Evolutionary conservation across 2,113 vertebrate species (phyloP), one percentile per base, ranked within the genome.

Genomic region (Pteronura brasiliensis): DNA sequence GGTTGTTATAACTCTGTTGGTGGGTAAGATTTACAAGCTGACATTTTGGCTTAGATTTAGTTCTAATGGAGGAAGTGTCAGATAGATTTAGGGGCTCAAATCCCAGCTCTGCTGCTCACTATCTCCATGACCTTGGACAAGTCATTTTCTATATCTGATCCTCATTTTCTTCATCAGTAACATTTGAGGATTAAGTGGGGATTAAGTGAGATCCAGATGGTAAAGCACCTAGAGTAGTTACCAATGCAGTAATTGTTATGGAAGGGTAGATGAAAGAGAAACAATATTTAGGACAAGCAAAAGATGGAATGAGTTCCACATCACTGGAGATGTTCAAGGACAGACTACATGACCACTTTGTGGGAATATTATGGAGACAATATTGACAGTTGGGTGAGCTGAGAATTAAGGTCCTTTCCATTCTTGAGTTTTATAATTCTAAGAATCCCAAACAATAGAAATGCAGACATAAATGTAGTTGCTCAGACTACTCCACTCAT

Each of bases 371-470:
- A 87, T 76, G 23, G 82, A 71, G 20, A 90, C 36, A 44, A 72
- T 77, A 81, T 25, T 88, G 29, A 69, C 18, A 13, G n/a, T 34
- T 34, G 49, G 42, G 52, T 13, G 9, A 65, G 27, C n/a, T 92
- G 36, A 93, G 69, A 77, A 47, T 36, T 52, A 52, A 94, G 39
- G 7, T 61, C 12, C 29, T 95, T 39, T 87, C 10, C 59, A 86
- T 21, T 74, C 27, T 42, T 93, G n/a, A 80, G 31, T 47, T 95
- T 86, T 87, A n/a, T 79, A 79, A 88, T 94, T 94, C 47, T 84
- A 83, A 71, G 71, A 83, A 80, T 93, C 20, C 27, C 31, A 84
- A 80, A 11, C 11, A 94, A 67, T 67, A 84, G 31, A 84, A 94
- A 90, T 69, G 4, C 31, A 83, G 39, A 55, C 52, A 61, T 21